Conservation (phyloP, 2,888 invertebrate species). For the Phalera bucephala region DNA sequence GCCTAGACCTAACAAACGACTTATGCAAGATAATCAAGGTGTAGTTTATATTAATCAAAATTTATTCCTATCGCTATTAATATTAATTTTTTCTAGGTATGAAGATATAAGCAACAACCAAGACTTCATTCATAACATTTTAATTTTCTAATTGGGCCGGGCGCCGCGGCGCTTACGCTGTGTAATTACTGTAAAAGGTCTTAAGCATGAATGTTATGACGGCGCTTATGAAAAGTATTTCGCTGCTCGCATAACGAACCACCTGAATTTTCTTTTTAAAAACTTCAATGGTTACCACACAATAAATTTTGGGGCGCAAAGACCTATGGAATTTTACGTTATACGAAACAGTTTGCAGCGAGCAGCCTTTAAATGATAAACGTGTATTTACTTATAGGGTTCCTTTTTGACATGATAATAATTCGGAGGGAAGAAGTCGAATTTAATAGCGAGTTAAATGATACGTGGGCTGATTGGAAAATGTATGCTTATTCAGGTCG, state of each 20-base stretch:
- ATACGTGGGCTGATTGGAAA: constrained; percentile 83
- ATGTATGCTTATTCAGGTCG: constrained; percentile 83
- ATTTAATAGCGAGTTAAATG: constrained; percentile 83
- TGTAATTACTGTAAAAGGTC: constrained; percentile 81
- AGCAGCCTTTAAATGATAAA: constrained; percentile 40
- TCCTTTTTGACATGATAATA: constrained; percentile 75
- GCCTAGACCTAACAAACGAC: too few species aligned
- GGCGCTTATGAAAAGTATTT: constrained; percentile 80
- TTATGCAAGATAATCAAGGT: too few species aligned
- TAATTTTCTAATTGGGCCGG: constrained; percentile 76
- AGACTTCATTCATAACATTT: constrained; percentile 74
- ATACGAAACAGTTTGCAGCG: constrained; percentile 16
- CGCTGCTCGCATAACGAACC: constrained; percentile 55
- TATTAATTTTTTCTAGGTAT: too few species aligned
- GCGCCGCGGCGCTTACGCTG: constrained; percentile 41
- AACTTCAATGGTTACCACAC: constrained; percentile 68
- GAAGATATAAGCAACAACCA: constrained; percentile 67
- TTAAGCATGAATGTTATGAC: constrained; percentile 80
- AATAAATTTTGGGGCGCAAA: constrained; percentile 56
- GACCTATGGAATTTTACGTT: constrained; percentile 45
- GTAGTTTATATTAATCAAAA: too few species aligned
- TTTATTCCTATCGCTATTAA: too few species aligned
- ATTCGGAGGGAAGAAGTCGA: constrained; percentile 80
- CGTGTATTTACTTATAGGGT: constrained; percentile 46
- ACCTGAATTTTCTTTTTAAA: constrained; percentile 58